These are phyloP conservation scores for Drosophila nigrodunni DNA, from an alignment of 1,140 invertebrate species.

Conservation along the genomic window DNA sequence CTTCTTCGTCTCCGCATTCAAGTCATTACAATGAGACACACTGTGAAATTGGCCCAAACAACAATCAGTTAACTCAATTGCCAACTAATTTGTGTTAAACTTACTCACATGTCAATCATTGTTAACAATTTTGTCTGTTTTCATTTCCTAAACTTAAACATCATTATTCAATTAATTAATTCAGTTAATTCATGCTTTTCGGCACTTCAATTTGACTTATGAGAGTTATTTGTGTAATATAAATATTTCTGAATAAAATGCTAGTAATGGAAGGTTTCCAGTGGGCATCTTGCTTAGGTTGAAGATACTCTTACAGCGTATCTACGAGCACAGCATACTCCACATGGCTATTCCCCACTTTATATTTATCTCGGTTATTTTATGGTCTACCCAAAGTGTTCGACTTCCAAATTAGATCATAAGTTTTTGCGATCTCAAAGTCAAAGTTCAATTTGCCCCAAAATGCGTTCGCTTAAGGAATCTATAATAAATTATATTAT, in stretches of 20 bases:
- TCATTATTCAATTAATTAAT: constrained; percentile 7
- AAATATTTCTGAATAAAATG: no score
- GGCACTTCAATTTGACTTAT: no score
- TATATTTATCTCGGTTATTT: background rate
- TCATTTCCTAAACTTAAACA: background rate
- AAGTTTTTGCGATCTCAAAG: background rate
- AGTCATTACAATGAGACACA: background rate
- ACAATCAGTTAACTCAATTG: constrained; percentile 15
- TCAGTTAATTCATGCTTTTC: background rate
- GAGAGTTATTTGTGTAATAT: no score
- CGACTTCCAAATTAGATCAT: background rate
- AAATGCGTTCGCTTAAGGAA: background rate
- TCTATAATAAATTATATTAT: background rate
- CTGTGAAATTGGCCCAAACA: constrained; percentile 22
- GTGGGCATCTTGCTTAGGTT: no score
- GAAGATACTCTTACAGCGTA: background rate
- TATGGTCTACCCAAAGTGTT: background rate
- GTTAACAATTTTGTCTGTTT: background rate
- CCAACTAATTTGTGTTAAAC: constrained; percentile 20
- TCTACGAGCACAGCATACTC: background rate
- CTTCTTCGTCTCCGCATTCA: background rate
- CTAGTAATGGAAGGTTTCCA: no score
- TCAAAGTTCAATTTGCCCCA: background rate
- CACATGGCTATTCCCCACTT: background rate
- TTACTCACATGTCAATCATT: constrained; percentile 6